A percentile compares a stretch with the other conserved stretches of the same genome.
phyloP scores from a whole-genome alignment of 2,888 invertebrate species.

The Cecidostiba fungosa region DNA sequence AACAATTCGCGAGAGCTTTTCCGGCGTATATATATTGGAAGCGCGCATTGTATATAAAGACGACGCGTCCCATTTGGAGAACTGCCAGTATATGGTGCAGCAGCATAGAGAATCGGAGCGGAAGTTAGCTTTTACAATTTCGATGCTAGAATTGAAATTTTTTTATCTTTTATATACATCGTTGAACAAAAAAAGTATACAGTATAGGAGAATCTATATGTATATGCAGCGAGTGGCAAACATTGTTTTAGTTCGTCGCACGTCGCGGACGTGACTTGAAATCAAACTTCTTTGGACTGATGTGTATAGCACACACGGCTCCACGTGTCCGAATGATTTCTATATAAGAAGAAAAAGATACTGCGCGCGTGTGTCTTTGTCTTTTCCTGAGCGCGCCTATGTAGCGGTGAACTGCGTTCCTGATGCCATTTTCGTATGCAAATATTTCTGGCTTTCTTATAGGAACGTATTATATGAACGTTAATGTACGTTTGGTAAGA shows the following conservation, averaged over 20 bases:
- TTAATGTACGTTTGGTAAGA: no score
- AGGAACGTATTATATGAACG: no score
- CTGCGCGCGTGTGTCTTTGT: not conserved
- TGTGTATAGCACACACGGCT: slow-evolving; percentile 1
- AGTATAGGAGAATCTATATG: slow-evolving; percentile 64
- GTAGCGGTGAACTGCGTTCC: not conserved
- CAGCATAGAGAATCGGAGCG: slow-evolving; percentile 32
- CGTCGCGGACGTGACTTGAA: slow-evolving; percentile 59
- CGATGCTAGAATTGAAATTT: not conserved
- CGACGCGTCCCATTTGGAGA: slow-evolving; percentile 73
- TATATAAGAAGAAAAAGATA: slow-evolving; percentile 32
- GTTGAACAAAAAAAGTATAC: not conserved
- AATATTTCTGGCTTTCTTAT: not conserved
- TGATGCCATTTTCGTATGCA: not conserved
- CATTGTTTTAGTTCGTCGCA: slow-evolving; percentile 49
- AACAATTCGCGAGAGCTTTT: slow-evolving; percentile 35
- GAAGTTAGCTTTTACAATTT: slow-evolving; percentile 17
- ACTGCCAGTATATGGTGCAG: slow-evolving; percentile 68
- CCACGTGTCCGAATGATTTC: slow-evolving; percentile 30
- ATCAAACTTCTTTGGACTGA: slow-evolving; percentile 36
- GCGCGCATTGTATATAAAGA: slow-evolving; percentile 49
- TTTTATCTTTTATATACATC: not conserved
- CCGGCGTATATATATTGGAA: not conserved
- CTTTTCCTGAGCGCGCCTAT: slow-evolving; percentile 5
- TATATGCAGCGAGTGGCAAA: not conserved